phyloP scores from a whole-genome alignment of 1,140 invertebrate genomes.

The Sitobion miscanthi region DNA sequence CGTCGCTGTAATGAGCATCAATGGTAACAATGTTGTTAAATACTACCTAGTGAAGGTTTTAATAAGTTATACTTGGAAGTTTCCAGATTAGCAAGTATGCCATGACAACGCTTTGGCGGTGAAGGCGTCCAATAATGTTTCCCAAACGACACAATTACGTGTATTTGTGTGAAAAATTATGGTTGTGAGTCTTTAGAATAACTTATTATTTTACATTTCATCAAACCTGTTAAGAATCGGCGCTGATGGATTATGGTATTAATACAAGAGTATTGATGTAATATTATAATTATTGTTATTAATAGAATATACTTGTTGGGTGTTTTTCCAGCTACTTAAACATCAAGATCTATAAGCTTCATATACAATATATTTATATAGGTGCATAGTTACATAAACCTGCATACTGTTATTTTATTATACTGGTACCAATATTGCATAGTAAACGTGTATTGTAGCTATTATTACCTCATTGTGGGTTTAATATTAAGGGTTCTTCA shows the following conservation, averaged over 20 bases:
- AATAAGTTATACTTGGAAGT: not conserved
- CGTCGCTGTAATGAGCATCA: not conserved
- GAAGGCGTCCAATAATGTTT: not conserved
- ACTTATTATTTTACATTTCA: not conserved
- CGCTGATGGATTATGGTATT: no score
- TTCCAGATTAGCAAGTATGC: not conserved
- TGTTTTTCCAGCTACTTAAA: not conserved
- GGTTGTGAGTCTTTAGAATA: no score
- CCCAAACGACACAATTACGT: no score
- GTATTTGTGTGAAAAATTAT: no score
- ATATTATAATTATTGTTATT: not conserved
- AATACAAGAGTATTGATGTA: not conserved
- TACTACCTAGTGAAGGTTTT: not conserved
- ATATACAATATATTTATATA: conserved; percentile 10
- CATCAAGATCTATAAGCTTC: not conserved
- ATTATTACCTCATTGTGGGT: not conserved
- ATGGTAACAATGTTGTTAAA: not conserved
- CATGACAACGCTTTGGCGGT: not conserved
- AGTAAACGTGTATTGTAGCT: not conserved
- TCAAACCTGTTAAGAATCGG: not conserved
- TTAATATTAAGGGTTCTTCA: not conserved
- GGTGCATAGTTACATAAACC: not conserved
- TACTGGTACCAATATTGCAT: not conserved
- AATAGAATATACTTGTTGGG: not conserved
- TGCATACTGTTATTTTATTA: not conserved